Evolutionary conservation across 2,113 vertebrate species (phyloP).

Genomic region (Antechinus flavipes): DNA sequence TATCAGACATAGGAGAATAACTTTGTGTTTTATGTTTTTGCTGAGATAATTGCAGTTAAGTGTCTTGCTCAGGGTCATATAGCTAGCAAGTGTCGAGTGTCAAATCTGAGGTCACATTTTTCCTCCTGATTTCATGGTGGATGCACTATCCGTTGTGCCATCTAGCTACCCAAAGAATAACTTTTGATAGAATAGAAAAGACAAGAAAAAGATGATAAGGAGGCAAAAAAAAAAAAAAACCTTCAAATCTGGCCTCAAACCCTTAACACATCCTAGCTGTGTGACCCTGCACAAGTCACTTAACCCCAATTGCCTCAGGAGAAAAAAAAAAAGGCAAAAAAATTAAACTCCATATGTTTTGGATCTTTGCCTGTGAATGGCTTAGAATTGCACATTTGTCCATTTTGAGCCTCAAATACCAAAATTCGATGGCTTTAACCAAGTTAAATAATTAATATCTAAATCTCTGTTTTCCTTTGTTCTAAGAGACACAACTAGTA

Average conservation of each 20-base stretch:
- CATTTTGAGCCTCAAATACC: constrained; percentile 45
- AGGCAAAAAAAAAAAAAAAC: not conserved
- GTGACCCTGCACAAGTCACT: too few species aligned
- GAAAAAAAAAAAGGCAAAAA: too few species aligned
- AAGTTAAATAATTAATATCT: constrained; percentile 8
- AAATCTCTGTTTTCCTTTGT: constrained; percentile 20
- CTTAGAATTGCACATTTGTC: not conserved
- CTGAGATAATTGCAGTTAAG: too few species aligned
- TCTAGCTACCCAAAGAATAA: not conserved
- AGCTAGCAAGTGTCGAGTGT: too few species aligned
- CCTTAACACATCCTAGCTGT: too few species aligned
- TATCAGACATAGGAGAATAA: not conserved
- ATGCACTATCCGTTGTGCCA: too few species aligned
- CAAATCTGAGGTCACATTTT: too few species aligned
- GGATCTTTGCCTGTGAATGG: not conserved
- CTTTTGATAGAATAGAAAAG: not conserved
- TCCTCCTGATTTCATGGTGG: too few species aligned
- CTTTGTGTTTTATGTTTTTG: too few species aligned
- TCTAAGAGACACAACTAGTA: constrained; percentile 11
- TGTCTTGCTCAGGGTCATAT: too few species aligned
- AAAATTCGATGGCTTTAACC: constrained; percentile 46
- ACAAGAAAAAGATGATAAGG: not conserved
- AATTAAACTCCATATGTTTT: not conserved
- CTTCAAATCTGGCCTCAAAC: too few species aligned
- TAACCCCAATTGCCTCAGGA: too few species aligned